Evolutionary conservation across 2,888 invertebrate genomes (phyloP).

Genomic region (Trichopoda pennipes): DNA sequence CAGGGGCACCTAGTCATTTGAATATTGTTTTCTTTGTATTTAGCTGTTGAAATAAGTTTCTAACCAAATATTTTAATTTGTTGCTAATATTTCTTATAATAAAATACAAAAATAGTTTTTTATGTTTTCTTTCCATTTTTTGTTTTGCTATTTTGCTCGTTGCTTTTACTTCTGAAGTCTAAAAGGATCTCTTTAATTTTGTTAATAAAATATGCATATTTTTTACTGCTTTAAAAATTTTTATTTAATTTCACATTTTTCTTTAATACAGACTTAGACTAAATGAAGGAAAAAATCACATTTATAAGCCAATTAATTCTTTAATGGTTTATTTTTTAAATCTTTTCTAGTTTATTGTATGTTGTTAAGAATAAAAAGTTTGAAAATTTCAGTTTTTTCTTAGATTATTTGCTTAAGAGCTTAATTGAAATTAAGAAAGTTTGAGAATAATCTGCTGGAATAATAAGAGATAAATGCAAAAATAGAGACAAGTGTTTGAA

Average conservation of each 20-base stretch:
- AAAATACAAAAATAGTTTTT: slow-evolving; percentile 2
- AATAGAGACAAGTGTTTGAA: slow-evolving; percentile 3
- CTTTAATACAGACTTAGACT: not conserved
- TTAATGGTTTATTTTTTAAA: slow-evolving; percentile 40
- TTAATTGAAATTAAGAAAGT: slow-evolving; percentile 39
- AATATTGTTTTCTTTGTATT: not conserved
- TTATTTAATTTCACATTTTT: slow-evolving; percentile 5
- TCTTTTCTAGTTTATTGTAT: slow-evolving; percentile 1
- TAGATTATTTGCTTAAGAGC: not conserved
- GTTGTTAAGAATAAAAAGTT: slow-evolving; percentile 12
- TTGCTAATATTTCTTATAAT: not conserved
- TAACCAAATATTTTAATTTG: slow-evolving; percentile 1
- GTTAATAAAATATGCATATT: slow-evolving; percentile 36
- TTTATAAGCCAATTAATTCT: slow-evolving; percentile 54
- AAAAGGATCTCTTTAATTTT: slow-evolving; percentile 44
- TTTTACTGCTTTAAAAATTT: slow-evolving; percentile 19
- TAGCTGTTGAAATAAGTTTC: not conserved
- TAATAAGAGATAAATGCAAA: slow-evolving; percentile 4
- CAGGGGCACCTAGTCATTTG: no score
- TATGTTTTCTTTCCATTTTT: not conserved
- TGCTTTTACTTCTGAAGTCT: slow-evolving; percentile 25
- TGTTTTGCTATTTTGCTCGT: not conserved
- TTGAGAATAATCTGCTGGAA: not conserved
- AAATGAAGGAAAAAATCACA: slow-evolving; percentile 20
- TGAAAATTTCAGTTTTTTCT: not conserved